Conservation (phyloP, 2,797 vertebrate genomes). For the Pygocentrus nattereri region DNA sequence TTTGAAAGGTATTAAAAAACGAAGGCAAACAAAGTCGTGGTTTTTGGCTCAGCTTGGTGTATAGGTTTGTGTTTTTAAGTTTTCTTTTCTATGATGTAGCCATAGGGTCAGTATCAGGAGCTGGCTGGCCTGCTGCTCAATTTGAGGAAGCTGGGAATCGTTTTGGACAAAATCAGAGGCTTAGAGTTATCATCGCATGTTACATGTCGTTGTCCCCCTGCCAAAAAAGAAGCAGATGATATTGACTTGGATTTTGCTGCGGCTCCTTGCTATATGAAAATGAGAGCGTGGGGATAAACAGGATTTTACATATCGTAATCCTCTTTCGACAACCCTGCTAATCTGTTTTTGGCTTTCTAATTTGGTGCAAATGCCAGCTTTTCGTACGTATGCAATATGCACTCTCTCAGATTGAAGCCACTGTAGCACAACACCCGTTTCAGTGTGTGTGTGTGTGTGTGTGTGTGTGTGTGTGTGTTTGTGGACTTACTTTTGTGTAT, state of each 20-base stretch:
- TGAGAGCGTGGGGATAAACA: slow-evolving; percentile 48
- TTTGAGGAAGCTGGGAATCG: neutral
- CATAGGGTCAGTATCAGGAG: neutral
- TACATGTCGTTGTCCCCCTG: neutral
- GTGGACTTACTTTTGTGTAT: no score
- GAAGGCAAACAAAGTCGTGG: no score
- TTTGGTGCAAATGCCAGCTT: slow-evolving; percentile 61
- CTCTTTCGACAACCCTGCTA: slow-evolving; percentile 50
- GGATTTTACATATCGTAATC: slow-evolving; percentile 57
- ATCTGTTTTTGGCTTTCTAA: slow-evolving; percentile 60
- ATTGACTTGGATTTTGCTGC: slow-evolving; percentile 53
- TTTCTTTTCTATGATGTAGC: neutral
- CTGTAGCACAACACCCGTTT: slow-evolving; percentile 1
- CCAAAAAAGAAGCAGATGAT: slow-evolving; percentile 24
- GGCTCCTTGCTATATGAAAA: slow-evolving; percentile 52
- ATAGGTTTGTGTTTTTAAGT: no score
- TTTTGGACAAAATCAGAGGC: neutral
- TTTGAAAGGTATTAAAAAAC: no score
- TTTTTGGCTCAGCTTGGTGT: no score
- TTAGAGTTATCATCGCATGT: slow-evolving; percentile 32
- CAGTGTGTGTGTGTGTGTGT: slow-evolving; percentile 24
- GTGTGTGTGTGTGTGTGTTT: slow-evolving; percentile 11
- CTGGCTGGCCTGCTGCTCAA: neutral
- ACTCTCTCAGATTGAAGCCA: slow-evolving; percentile 39
- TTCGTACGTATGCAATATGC: slow-evolving; percentile 50